Percentiles rank a stretch among this genome's conserved stretches.
Conservation (phyloP, 2,113 vertebrate species). For the Istiophorus platypterus region DNA sequence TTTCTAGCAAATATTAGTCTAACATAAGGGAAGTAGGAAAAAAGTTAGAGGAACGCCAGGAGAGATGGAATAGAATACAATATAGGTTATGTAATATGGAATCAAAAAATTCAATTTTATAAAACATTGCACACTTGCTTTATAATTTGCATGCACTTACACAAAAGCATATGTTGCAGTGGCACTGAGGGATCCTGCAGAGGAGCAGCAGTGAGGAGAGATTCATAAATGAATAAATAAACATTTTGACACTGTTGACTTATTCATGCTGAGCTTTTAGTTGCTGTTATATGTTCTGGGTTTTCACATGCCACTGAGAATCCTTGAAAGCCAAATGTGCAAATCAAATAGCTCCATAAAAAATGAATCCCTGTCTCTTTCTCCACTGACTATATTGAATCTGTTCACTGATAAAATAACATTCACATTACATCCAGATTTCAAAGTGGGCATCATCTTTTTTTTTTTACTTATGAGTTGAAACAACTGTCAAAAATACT, state of each 20-base stretch:
- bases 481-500: not conserved
- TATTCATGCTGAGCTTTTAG: conserved; percentile 80
- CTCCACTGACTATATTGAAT: conserved; percentile 27
- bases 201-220: conserved; percentile 46
- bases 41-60: not conserved
- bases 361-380: conserved; percentile 70
- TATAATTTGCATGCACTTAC: conserved; percentile 35
- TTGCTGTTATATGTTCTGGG: conserved; percentile 57
- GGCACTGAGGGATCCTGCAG: conserved; percentile 20
- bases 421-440: conserved; percentile 9
- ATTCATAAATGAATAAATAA: conserved; percentile 82
- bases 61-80: not conserved
- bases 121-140: conserved; percentile 25
- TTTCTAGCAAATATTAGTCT: not conserved
- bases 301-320: conserved; percentile 65
- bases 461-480: not conserved
- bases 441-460: conserved; percentile 12
- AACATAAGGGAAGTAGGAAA: not conserved
- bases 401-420: conserved; percentile 45
- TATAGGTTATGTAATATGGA: not conserved
- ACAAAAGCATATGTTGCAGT: conserved; percentile 48
- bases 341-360: conserved; percentile 77
- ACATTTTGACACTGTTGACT: conserved; percentile 79
- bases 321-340: conserved; percentile 72
- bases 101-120: not conserved